Conservation (phyloP, 2,113 vertebrate genomes). For the Meleagris gallopavo region DNA sequence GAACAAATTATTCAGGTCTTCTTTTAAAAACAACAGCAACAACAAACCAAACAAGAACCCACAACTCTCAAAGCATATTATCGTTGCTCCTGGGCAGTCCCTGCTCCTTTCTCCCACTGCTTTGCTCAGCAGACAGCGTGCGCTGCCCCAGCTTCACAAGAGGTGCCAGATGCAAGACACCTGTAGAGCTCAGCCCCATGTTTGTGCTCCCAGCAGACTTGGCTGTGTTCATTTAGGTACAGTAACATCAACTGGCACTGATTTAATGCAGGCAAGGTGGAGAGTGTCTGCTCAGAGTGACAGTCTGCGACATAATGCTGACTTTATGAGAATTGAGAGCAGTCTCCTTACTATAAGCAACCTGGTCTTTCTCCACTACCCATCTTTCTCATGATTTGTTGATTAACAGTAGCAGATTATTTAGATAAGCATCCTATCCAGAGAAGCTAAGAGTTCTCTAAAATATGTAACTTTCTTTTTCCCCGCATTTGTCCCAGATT, state of each 20-base stretch:
- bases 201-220: neutral
- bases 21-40: neutral
- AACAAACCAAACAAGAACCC: neutral
- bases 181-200: neutral
- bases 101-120: neutral
- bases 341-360: neutral
- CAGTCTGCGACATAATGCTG: rapidly evolving
- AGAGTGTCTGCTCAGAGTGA: neutral
- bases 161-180: neutral
- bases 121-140: neutral
- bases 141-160: neutral
- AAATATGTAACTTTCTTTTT: neutral
- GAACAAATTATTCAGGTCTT: neutral
- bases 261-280: neutral
- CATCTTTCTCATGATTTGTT: neutral
- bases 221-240: neutral
- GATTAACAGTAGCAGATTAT: neutral
- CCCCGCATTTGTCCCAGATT: neutral
- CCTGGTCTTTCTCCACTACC: neutral
- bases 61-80: neutral
- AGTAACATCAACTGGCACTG: rapidly evolving
- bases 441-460: neutral
- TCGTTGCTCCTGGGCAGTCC: neutral
- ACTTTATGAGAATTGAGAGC: neutral
- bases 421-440: neutral